These are phyloP conservation scores for Cataglyphis livida DNA, from an alignment of 2,888 invertebrate species.

Conservation along the genomic window DNA sequence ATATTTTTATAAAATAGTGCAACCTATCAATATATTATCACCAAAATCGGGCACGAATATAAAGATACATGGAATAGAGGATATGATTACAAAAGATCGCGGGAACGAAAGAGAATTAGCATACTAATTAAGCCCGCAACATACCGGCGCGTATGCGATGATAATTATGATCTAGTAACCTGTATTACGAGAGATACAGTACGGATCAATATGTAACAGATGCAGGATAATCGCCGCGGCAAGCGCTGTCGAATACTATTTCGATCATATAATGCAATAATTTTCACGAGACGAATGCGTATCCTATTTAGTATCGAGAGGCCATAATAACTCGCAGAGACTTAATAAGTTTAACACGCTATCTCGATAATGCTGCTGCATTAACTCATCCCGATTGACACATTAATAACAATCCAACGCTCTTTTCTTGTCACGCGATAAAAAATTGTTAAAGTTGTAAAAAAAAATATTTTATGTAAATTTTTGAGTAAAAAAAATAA, in stretches of 20 bases:
- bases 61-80: constrained; percentile 14
- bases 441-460: background rate
- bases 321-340: constrained; percentile 27
- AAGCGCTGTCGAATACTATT: constrained; percentile 41
- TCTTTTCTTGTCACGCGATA: background rate
- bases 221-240: constrained; percentile 46
- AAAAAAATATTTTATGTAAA: background rate
- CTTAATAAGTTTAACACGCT: constrained; percentile 39
- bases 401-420: background rate
- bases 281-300: constrained; percentile 29
- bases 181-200: constrained; percentile 22
- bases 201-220: constrained; percentile 30
- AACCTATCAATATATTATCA: constrained; percentile 11
- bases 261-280: constrained; percentile 45
- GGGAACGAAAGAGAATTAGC: constrained; percentile 57
- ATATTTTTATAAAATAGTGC: background rate
- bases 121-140: constrained; percentile 57
- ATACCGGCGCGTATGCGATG: constrained; percentile 39
- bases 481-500: background rate
- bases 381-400: constrained; percentile 11
- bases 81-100: constrained; percentile 15
- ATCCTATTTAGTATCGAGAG: constrained; percentile 33
- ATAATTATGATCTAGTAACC: constrained; percentile 61
- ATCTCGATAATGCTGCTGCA: constrained; percentile 11
- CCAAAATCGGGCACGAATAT: background rate